Base-by-base conservation (phyloP, 2,797 vertebrate species). In the Chiloscyllium punctatum region DNA sequence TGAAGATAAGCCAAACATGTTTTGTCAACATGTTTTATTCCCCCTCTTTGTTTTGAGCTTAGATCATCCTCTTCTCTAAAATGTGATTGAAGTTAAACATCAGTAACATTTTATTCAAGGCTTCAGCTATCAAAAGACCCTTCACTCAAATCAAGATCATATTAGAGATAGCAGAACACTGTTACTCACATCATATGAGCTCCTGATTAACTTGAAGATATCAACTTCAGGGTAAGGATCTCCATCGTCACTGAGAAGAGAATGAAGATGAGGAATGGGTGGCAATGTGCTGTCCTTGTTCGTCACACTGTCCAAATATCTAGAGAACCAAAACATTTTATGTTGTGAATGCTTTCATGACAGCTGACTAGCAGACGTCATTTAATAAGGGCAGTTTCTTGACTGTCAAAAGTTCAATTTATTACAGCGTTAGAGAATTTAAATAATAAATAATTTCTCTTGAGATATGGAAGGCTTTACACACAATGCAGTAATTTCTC, bases 251-350 rank as follows among this genome's bases (percentile, higher is more conserved):
- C 98, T 99, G 96, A 99, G 98, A 95, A 99, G 97, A 0, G 99
- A 99, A 97, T 99, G 99, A 51, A 99, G 98, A 96, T 99, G 99
- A 96, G 98, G 99, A 96, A 99, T 99, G 94, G 99, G 99, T 27
- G 99, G 99, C 95, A 99, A 97, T 0, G 99, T 99, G 97, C 99
- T 99, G 97, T 99, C 99, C 96, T 99, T 99, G 96, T 99, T 99
- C 96, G 98, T 99, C 96, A 99, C 98, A 0, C 98, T 99, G 97
- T 99, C 99, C 97, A 99, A 97, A 95, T 99, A 99, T 96, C 99
- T 99, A 95, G 3, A 74, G 72, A 94, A 96, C 95, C 95, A 42
- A 95, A 62, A 18, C 4, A 86, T 23, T 30, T 87, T 62, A 86
- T 91, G 37, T 62, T 51, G 53, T n/a, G 79, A 71, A 62, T 51